phyloP scores from a whole-genome alignment of 2,797 vertebrate genomes.

The Amphiprion clarkii region DNA sequence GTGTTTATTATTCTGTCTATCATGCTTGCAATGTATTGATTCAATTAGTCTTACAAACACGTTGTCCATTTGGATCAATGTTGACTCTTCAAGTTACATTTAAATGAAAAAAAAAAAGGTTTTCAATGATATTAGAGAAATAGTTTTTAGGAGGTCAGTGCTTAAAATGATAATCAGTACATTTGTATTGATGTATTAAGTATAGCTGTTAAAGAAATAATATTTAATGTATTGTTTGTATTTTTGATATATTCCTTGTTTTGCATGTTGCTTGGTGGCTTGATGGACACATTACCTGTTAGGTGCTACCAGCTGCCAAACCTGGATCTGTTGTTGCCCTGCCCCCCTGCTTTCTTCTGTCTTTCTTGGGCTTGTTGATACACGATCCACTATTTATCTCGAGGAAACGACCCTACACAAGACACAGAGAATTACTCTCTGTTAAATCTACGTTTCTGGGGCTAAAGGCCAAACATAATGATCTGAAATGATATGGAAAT shows the following conservation, averaged over 20 bases:
- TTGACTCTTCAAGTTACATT: not conserved
- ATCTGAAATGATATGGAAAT: constrained; percentile 25
- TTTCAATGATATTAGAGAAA: not conserved
- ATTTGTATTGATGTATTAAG: not conserved
- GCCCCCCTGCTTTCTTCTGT: not conserved
- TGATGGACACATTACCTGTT: constrained; percentile 37
- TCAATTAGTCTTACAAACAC: not conserved
- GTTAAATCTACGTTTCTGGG: constrained; percentile 33
- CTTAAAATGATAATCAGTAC: not conserved
- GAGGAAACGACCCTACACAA: constrained; percentile 43
- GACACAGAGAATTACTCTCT: constrained; percentile 31
- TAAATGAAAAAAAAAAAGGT: not conserved
- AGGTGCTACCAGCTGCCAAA: constrained; percentile 55
- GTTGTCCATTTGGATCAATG: not conserved
- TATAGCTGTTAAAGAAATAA: not conserved
- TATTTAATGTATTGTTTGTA: not conserved
- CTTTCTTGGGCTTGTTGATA: constrained; percentile 74
- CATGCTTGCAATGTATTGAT: not conserved
- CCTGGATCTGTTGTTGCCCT: constrained; percentile 30
- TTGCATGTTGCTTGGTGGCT: constrained; percentile 8
- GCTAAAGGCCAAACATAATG: constrained; percentile 14
- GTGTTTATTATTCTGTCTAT: not conserved
- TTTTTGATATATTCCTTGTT: not conserved
- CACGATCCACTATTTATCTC: constrained; percentile 73
- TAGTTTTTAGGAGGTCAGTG: not conserved